A percentile compares a stretch with the other conserved stretches of the same genome.
Evolutionary conservation across 2,113 vertebrate species (phyloP).

Genomic region (Hystrix brachyura): DNA sequence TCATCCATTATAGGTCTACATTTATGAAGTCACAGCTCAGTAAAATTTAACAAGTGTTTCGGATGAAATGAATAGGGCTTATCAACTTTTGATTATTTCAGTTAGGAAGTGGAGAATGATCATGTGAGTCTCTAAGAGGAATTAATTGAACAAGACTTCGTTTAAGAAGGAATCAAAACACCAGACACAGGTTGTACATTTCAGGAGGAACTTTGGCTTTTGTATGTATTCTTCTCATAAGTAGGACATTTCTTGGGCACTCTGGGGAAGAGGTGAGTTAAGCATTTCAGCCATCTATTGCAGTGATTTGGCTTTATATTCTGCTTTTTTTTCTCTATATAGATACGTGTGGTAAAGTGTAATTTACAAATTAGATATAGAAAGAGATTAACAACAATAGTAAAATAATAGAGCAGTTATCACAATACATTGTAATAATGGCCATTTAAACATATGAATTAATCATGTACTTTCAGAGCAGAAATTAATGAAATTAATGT

Average conservation of each 20-base stretch:
- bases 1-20: constrained; percentile 59
- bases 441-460: background rate
- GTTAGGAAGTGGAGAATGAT: constrained; percentile 6
- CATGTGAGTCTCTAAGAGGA: constrained; percentile 4
- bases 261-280: background rate
- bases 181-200: background rate
- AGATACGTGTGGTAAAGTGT: background rate
- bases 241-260: background rate
- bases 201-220: constrained; percentile 12
- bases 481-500: background rate
- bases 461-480: background rate
- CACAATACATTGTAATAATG: background rate
- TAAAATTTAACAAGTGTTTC: constrained; percentile 82
- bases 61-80: constrained; percentile 57
- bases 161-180: background rate
- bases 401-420: background rate
- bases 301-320: background rate
- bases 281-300: background rate
- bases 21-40: constrained; percentile 76
- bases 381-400: background rate
- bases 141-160: constrained; percentile 17
- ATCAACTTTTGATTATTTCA: constrained; percentile 30
- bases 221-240: background rate
- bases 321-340: background rate
- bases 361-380: background rate